Conservation (phyloP, 2,888 invertebrate genomes). For the Drosophila sordidapex region DNA sequence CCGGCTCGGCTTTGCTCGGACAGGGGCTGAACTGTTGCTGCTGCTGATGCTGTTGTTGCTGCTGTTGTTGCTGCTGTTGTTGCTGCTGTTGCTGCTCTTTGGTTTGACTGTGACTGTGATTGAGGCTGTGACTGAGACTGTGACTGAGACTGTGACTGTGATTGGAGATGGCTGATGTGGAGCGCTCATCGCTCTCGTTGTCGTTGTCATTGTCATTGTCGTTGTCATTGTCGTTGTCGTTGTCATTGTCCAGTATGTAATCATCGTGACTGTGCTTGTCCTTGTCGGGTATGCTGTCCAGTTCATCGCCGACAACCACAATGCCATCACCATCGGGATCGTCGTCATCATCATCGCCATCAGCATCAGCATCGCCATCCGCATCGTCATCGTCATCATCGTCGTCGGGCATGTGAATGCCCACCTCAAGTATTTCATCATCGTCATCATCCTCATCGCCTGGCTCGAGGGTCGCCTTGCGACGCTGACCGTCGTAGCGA, state of each 20-base stretch:
- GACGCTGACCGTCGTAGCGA: constrained; percentile 84
- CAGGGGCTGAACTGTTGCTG: constrained; percentile 56
- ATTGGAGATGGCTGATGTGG: constrained; percentile 86
- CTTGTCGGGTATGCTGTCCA: constrained; percentile 87
- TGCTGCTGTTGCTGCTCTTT: constrained; percentile 78
- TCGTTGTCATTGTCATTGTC: constrained; percentile 78
- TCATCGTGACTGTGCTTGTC: constrained; percentile 84
- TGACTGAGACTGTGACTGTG: constrained; percentile 86
- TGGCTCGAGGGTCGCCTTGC: constrained; percentile 58
- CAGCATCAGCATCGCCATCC: constrained; percentile 87
- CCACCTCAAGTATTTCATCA: constrained; percentile 80
- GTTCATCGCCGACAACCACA: constrained; percentile 92
- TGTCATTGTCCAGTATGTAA: constrained; percentile 77
- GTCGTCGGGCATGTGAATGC: constrained; percentile 78
- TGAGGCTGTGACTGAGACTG: constrained; percentile 87
- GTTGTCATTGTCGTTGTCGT: constrained; percentile 76
- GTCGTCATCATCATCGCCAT: constrained; percentile 83
- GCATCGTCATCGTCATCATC: constrained; percentile 85
- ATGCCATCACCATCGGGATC: constrained; percentile 87
- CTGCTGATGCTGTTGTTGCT: constrained; percentile 85
- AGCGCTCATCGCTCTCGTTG: constrained; percentile 74
- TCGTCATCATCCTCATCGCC: constrained; percentile 84
- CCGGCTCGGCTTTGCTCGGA: constrained; percentile 27
- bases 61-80: constrained; percentile 85
- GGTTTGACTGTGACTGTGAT: constrained; percentile 57